phyloP scores from a whole-genome alignment of 2,888 invertebrate genomes.

The Spodoptera picta region DNA sequence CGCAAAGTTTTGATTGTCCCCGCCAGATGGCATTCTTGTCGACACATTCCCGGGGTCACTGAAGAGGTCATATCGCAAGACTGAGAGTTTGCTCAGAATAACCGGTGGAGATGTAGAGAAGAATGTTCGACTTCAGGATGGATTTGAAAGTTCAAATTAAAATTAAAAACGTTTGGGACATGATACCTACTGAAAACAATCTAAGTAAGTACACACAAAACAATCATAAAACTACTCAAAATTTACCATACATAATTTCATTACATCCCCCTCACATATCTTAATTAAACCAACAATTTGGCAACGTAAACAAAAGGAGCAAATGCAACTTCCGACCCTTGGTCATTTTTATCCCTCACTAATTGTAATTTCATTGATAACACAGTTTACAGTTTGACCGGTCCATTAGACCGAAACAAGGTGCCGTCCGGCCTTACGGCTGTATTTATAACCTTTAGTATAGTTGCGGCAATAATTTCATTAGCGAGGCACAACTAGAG shows the following conservation, averaged over 20 bases:
- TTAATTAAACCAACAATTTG: conserved; percentile 64
- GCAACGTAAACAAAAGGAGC: conserved; percentile 69
- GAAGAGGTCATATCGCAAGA: conserved; percentile 74
- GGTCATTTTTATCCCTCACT: conserved; percentile 83
- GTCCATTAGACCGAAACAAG: conserved; percentile 88
- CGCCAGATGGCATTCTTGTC: conserved; percentile 87
- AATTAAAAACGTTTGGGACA: background rate
- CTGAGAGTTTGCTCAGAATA: conserved; percentile 8
- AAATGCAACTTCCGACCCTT: conserved; percentile 82
- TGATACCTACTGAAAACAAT: background rate
- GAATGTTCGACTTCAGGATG: background rate
- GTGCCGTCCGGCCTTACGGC: conserved; percentile 85
- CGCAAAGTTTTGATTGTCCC: conserved; percentile 88
- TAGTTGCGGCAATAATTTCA: conserved; percentile 89
- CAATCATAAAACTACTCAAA: conserved; percentile 18
- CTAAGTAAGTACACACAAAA: background rate
- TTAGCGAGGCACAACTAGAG: conserved; percentile 87
- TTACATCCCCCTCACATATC: conserved; percentile 22
- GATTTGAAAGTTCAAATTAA: background rate
- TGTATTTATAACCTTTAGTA: conserved; percentile 88
- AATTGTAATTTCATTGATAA: conserved; percentile 89
- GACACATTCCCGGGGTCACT: conserved; percentile 81
- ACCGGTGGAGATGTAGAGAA: background rate
- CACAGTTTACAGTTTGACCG: conserved; percentile 89
- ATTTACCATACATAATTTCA: conserved; percentile 42